Conservation (phyloP, 2,888 invertebrate genomes). For the Stenolophus ochropezus region DNA sequence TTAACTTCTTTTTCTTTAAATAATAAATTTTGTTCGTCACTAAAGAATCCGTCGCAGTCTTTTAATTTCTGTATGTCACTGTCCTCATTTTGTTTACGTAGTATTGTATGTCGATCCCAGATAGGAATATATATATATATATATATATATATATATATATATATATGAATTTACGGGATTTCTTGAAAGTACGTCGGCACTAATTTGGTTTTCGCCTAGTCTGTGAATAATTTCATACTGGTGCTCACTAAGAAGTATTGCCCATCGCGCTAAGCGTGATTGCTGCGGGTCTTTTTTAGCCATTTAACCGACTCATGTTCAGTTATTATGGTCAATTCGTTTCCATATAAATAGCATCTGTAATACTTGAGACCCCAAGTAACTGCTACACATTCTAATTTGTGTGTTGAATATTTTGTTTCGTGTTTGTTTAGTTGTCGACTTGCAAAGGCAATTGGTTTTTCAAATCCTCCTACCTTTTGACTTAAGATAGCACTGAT, state of each 20-base stretch:
- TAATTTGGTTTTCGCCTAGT: constrained; percentile 34
- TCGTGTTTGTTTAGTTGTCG: constrained; percentile 62
- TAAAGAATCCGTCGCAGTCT: constrained; percentile 1
- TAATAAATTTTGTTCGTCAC: background rate
- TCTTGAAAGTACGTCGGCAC: no score
- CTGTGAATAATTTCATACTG: constrained; percentile 40
- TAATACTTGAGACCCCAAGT: constrained; percentile 64
- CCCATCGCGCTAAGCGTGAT: constrained; percentile 63
- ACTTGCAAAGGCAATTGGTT: constrained; percentile 64
- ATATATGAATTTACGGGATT: no score
- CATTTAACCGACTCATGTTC: constrained; percentile 64
- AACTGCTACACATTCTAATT: constrained; percentile 65
- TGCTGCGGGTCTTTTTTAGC: constrained; percentile 62
- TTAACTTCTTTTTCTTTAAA: constrained; percentile 2
- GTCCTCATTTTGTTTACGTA: background rate
- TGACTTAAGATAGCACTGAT: constrained; percentile 63
- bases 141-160: no score
- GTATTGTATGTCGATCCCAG: background rate
- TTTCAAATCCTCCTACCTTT: constrained; percentile 55
- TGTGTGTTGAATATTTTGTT: constrained; percentile 63
- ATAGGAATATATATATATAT: no score
- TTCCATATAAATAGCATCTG: constrained; percentile 64
- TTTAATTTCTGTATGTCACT: background rate
- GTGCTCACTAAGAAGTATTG: constrained; percentile 46
- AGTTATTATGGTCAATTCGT: constrained; percentile 63